These are phyloP conservation scores for Xiphydria camelus DNA, from an alignment of 2,888 invertebrate species.

Conservation along the genomic window DNA sequence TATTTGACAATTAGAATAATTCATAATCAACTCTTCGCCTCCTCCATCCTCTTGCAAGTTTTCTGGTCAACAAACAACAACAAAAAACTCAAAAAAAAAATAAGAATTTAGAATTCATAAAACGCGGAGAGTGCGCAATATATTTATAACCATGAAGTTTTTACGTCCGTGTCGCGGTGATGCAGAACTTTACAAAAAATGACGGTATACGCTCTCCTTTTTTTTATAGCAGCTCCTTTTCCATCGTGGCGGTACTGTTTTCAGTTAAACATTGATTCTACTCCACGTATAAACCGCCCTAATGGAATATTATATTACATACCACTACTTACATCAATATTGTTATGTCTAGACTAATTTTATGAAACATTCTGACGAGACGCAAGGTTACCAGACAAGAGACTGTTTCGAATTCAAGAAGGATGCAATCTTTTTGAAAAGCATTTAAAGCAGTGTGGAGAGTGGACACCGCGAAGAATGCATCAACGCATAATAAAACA, in stretches of 20 bases:
- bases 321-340: slow-evolving; percentile 24
- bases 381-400: neutral
- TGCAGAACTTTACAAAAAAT: slow-evolving; percentile 34
- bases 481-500: neutral
- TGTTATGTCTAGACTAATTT: slow-evolving; percentile 14
- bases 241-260: slow-evolving; percentile 11
- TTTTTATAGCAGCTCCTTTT: slow-evolving; percentile 15
- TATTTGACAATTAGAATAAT: slow-evolving; percentile 55
- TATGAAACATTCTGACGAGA: slow-evolving; percentile 4
- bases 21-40: slow-evolving; percentile 24
- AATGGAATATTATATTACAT: slow-evolving; percentile 17
- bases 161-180: slow-evolving; percentile 21
- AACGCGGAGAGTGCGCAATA: slow-evolving; percentile 7
- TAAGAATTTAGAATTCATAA: slow-evolving; percentile 26
- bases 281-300: neutral
- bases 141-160: slow-evolving; percentile 17
- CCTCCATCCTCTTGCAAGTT: slow-evolving; percentile 1
- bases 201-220: slow-evolving; percentile 17
- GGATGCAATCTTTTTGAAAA: no score
- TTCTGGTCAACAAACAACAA: slow-evolving; percentile 36
- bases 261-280: slow-evolving; percentile 3
- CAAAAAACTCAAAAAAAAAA: slow-evolving; percentile 28
- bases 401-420: neutral
- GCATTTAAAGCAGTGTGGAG: no score
- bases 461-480: neutral